These are phyloP conservation scores for Phenganax marumi DNA, from an alignment of 92 coral and sea anemone species.

Conservation along the genomic window DNA sequence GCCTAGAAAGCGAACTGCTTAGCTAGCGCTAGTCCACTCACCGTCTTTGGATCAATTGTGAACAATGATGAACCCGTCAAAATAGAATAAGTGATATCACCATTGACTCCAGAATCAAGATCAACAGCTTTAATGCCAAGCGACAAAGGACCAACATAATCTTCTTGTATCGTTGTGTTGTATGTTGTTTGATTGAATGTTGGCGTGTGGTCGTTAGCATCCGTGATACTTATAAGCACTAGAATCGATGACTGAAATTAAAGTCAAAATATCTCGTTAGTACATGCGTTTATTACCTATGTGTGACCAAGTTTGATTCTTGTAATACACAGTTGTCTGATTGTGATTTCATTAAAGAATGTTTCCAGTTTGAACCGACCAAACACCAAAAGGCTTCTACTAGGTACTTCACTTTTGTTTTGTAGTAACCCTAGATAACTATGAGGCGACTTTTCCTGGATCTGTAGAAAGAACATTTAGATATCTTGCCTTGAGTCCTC, in stretches of 20 bases:
- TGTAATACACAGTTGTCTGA: too few relatives aligned
- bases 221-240: constrained; percentile 53
- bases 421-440: too few relatives aligned
- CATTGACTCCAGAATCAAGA: constrained; percentile 67
- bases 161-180: constrained; percentile 64
- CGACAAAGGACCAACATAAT: constrained; percentile 57
- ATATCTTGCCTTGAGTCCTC: constrained; percentile 43
- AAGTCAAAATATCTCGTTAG: neutral
- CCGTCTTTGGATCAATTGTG: constrained; percentile 60
- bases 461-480: neutral
- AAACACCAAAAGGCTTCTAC: too few relatives aligned
- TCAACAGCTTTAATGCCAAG: constrained; percentile 66
- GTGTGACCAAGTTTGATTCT: neutral
- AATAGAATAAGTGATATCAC: constrained; percentile 54
- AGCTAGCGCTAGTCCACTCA: constrained; percentile 12
- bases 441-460: too few relatives aligned
- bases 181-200: constrained; percentile 60
- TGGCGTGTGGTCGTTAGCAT: constrained; percentile 76
- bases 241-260: constrained; percentile 60
- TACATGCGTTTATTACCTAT: too few relatives aligned
- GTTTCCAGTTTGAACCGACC: too few relatives aligned
- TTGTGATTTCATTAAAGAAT: too few relatives aligned
- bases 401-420: too few relatives aligned
- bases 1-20: too few relatives aligned
- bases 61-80: constrained; percentile 48